phyloP scores from a whole-genome alignment of 2,113 vertebrate genomes.

The human (Homo sapiens) region GRCh38 chr6:56544501-56545000 shows the following conservation, averaged over 20 bases:
- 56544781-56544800: neutral
- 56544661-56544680: neutral
- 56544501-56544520: conserved; percentile 18
- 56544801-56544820: neutral
- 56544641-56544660: neutral
- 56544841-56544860: conserved; percentile 1
- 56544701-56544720: neutral
- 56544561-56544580: neutral
- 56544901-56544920: neutral
- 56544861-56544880: conserved; percentile 19
- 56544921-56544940: neutral
- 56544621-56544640: neutral
- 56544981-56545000: conserved; percentile 40
- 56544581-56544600: neutral
- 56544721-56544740: neutral
- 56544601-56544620: accelerated
- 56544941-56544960: neutral
- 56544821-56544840: conserved; percentile 1
- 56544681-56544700: neutral
- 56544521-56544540: neutral
- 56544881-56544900: neutral
- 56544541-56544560: neutral
- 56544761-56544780: neutral
- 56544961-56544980: neutral
- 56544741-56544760: conserved; percentile 25